phyloP scores from a whole-genome alignment of 2,888 invertebrate genomes.

The Torymus aiolomorphi region DNA sequence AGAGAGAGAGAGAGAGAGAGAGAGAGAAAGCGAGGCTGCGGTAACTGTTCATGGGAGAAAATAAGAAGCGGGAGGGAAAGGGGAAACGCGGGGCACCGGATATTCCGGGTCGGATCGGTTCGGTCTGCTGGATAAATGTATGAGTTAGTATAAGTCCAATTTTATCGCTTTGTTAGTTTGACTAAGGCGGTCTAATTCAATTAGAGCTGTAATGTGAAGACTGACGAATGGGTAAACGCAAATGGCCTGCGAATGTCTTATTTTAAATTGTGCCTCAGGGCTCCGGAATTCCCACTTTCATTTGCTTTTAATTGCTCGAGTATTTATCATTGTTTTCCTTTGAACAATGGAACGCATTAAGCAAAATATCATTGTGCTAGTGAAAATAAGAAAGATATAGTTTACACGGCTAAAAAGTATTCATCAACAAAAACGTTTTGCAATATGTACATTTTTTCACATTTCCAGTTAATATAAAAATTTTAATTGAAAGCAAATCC shows the following conservation, averaged over 20 bases:
- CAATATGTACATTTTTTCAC: too few relatives aligned
- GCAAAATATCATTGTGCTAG: too few relatives aligned
- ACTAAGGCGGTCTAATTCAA: slow-evolving; percentile 24
- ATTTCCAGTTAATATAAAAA: too few relatives aligned
- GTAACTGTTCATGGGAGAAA: neutral
- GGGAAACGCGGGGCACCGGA: too few relatives aligned
- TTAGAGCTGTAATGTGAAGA: slow-evolving; percentile 1
- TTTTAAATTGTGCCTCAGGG: neutral
- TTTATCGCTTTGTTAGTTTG: slow-evolving; percentile 38
- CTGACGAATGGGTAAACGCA: neutral
- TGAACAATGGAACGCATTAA: too few relatives aligned
- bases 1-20: neutral
- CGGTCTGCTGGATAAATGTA: neutral
- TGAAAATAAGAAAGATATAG: too few relatives aligned
- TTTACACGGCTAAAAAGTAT: too few relatives aligned
- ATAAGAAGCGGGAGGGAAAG: slow-evolving; percentile 1
- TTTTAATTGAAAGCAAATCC: too few relatives aligned
- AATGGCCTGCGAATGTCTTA: neutral
- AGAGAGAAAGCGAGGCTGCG: too few relatives aligned
- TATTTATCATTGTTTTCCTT: too few relatives aligned
- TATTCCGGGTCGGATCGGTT: neutral
- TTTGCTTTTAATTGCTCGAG: too few relatives aligned
- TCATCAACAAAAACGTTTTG: too few relatives aligned
- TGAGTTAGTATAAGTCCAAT: neutral
- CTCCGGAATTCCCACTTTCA: neutral